A percentile compares a stretch with the other conserved stretches of the same genome.
Evolutionary conservation across 2,888 invertebrate genomes (phyloP).

Genomic region (Mythimna impura): DNA sequence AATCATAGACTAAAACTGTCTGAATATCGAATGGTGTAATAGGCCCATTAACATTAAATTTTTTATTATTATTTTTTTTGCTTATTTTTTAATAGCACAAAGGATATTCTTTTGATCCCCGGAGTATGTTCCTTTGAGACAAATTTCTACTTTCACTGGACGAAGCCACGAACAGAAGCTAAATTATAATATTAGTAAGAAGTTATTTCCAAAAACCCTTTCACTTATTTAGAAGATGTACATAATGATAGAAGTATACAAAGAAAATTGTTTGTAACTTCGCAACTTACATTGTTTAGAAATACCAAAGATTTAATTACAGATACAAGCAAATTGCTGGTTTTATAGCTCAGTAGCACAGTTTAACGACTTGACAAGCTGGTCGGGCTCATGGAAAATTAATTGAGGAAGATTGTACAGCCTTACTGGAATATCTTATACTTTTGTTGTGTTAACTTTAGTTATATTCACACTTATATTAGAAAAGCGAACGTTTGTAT

Average conservation of each 20-base stretch:
- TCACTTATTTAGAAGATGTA: not conserved
- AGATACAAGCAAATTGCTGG: conserved; percentile 45
- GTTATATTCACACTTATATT: too few relatives aligned
- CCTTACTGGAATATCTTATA: conserved; percentile 17
- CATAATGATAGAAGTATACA: not conserved
- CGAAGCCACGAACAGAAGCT: too few relatives aligned
- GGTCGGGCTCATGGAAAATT: conserved; percentile 46
- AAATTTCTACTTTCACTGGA: too few relatives aligned
- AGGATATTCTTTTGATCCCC: too few relatives aligned
- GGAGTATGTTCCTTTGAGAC: too few relatives aligned
- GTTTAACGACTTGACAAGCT: conserved; percentile 57
- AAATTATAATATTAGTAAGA: not conserved
- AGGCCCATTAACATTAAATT: too few relatives aligned
- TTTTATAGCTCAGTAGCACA: conserved; percentile 47
- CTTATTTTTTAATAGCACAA: too few relatives aligned
- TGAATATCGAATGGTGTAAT: too few relatives aligned
- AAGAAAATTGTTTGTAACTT: conserved; percentile 11
- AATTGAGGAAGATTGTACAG: conserved; percentile 39
- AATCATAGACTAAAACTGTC: too few relatives aligned
- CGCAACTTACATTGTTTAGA: conserved; percentile 11
- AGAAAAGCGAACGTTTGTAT: too few relatives aligned
- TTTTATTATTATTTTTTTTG: too few relatives aligned
- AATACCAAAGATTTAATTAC: conserved; percentile 55
- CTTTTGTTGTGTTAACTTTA: conserved; percentile 7
- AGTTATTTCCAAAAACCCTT: not conserved